Evolutionary conservation across 2,113 vertebrate species (phyloP).

Genomic region (Tamias sibiricus): DNA sequence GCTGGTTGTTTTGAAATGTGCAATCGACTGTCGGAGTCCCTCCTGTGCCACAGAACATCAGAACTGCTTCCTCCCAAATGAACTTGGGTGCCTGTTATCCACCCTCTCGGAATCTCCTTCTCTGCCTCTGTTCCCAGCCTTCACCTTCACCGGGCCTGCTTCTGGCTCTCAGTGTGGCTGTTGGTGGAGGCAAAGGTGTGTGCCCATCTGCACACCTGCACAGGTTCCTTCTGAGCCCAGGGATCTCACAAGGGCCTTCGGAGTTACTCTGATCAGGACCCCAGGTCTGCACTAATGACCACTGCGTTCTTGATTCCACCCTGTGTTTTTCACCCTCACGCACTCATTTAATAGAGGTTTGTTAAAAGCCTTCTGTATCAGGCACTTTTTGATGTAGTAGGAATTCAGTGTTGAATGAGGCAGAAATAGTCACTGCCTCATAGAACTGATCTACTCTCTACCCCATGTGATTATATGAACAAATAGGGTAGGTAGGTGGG

Average conservation of each 20-base stretch:
- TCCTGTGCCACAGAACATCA: not conserved
- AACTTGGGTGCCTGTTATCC: not conserved
- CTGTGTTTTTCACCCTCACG: not conserved
- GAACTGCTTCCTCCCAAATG: not conserved
- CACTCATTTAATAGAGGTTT: not conserved
- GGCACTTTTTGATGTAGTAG: not conserved
- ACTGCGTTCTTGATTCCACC: not conserved
- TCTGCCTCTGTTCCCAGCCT: not conserved
- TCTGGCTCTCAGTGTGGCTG: not conserved
- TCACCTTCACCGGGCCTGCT: not conserved
- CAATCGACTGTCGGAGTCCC: not conserved
- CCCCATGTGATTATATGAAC: not conserved
- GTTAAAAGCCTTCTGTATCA: not conserved
- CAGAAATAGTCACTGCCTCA: accelerated
- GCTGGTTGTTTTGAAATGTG: not conserved
- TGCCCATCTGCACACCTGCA: not conserved
- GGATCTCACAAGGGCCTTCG: not conserved
- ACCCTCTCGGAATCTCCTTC: not conserved
- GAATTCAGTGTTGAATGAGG: not conserved
- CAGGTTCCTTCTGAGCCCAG: not conserved
- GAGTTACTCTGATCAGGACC: not conserved
- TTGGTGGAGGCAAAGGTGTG: accelerated
- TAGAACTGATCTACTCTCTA: accelerated
- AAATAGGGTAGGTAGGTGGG: not conserved
- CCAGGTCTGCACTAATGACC: not conserved